Base-by-base conservation (phyloP, 2,888 invertebrate genomes). In the Pristionchus mayeri region DNA sequence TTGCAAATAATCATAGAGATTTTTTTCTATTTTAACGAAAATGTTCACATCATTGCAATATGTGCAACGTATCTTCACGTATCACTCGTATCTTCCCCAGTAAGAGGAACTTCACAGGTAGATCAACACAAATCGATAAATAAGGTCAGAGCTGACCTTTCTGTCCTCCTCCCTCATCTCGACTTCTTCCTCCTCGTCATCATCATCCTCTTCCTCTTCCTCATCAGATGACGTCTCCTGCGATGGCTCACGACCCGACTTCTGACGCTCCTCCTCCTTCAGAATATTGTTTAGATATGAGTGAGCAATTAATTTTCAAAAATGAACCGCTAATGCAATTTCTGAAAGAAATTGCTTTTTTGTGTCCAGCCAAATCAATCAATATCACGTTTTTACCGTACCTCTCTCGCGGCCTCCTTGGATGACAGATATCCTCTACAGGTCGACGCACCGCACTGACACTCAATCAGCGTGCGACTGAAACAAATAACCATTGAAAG, bases 401-500 rank as follows among this genome's bases (percentile, higher is more conserved):
- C 81, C 81, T 82, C 63, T 54, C 54, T 63, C n/a, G 60, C 63
- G 0, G 44, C 81, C 4, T 63, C 44, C 34, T 30, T 82, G 27
- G 80, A 44, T 37, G 80, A 80, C 37, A 80, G 57, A 11, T 96
- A 97, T 0, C 99, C 98, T 37, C 97, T 95, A 93, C 99, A 99
- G 90, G 95, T 96, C 16, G 95, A 93, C 0, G 98, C 95, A 89
- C 96, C 97, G 93, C 99, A 99, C 93, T 95, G 97, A 94, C 99
- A 99, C 87, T 96, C 96, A 94, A 99, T 98, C 0, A 98, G 98
- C 93, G 97, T 96, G 94, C 97, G 96, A 9, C 98, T 97, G 93
- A 91, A 88, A 63, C 78, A 24, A 76, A n/a, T n/a, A n/a, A n/a
- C n/a, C n/a, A n/a, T n/a, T n/a, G n/a, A n/a, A n/a, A n/a, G n/a